A percentile compares a stretch with the other conserved stretches of the same genome.
These are phyloP conservation scores for Phalera bucephala DNA, from an alignment of 2,888 invertebrate species.

Conservation along the genomic window DNA sequence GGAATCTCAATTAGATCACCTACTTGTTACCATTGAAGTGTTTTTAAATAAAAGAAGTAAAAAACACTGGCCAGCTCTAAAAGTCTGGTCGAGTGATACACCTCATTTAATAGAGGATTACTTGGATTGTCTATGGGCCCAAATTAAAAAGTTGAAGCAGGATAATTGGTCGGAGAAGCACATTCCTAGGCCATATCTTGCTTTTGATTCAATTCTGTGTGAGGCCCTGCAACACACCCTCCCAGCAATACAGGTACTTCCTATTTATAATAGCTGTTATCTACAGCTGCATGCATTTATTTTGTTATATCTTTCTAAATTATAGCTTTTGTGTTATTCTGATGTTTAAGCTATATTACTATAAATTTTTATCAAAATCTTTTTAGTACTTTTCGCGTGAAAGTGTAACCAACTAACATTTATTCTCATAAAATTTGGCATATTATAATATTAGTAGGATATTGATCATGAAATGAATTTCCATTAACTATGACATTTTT, in stretches of 20 bases:
- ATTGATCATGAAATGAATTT: too few species aligned
- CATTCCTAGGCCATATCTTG: constrained; percentile 96
- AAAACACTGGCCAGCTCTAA: constrained; percentile 95
- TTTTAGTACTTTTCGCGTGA: too few species aligned
- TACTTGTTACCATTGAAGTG: constrained; percentile 93
- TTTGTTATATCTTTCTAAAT: too few species aligned
- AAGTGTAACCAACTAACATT: too few species aligned
- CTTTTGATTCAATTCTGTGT: constrained; percentile 96
- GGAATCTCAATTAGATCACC: constrained; percentile 94
- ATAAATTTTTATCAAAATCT: too few species aligned
- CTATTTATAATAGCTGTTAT: too few species aligned
- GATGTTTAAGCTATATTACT: too few species aligned
- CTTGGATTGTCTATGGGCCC: constrained; percentile 97
- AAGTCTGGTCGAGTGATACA: constrained; percentile 97
- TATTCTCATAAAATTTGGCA: too few species aligned
- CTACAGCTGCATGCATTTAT: too few species aligned
- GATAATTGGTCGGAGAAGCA: constrained; percentile 99
- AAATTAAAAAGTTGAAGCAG: constrained; percentile 90
- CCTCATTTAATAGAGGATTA: constrained; percentile 99
- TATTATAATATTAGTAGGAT: too few species aligned
- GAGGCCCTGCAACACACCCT: constrained; percentile 98
- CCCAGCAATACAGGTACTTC: constrained; percentile 89
- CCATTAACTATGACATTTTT: too few species aligned
- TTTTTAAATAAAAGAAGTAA: constrained; percentile 96
- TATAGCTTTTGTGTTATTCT: too few species aligned